Percentiles rank a stretch among this genome's conserved stretches.
Conservation (phyloP, 2,113 vertebrate species). For the Elanoides forficatus region DNA sequence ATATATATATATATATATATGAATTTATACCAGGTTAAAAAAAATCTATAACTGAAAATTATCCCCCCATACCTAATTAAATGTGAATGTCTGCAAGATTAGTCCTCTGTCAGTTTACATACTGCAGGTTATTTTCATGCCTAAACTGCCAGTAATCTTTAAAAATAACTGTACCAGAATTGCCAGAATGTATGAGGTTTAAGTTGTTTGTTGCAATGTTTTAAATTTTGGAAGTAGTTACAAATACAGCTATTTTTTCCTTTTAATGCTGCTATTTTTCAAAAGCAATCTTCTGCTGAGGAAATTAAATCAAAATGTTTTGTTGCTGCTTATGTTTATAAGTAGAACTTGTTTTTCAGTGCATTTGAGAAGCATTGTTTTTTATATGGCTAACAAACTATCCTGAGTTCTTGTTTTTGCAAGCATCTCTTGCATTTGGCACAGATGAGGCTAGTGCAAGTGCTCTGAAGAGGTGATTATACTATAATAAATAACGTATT, state of each 20-base stretch:
- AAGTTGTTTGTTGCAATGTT: background rate
- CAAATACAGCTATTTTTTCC: background rate
- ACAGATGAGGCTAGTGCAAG: background rate
- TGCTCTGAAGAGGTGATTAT: background rate
- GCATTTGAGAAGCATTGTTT: background rate
- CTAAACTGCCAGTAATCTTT: background rate
- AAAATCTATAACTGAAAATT: background rate
- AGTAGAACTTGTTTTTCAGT: background rate
- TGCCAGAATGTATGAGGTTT: background rate
- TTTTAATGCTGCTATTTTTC: background rate
- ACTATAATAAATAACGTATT: background rate
- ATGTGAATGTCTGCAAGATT: background rate
- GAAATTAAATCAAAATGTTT: background rate
- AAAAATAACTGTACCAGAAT: background rate
- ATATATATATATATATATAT: background rate
- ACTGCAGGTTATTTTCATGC: background rate
- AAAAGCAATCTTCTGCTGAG: background rate
- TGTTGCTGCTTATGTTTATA: background rate
- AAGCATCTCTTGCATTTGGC: background rate
- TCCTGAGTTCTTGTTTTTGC: background rate
- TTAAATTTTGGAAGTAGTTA: background rate
- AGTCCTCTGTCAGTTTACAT: background rate
- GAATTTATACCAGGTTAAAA: background rate
- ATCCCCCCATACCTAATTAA: background rate
- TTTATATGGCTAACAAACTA: background rate